A percentile compares a stretch with the other conserved stretches of the same genome.
Conservation (phyloP, 2,888 invertebrate species). For the Macrophya annulata region DNA sequence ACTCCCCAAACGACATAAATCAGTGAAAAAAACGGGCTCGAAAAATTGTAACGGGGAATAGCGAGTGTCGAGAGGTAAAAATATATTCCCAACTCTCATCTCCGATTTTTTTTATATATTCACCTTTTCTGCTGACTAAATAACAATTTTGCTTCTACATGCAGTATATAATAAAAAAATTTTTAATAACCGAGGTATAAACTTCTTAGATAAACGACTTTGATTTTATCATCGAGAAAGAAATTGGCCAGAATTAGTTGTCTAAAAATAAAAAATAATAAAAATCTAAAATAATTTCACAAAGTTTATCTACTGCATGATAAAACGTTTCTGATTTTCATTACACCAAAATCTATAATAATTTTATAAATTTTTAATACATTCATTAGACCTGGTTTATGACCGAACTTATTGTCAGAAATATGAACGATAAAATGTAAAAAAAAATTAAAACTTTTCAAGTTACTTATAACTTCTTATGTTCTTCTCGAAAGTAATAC, state of each 20-base stretch:
- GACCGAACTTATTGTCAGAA: neutral
- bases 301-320: too few species aligned
- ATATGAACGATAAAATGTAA: neutral
- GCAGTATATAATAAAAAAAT: neutral
- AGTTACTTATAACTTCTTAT: neutral
- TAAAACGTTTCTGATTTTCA: too few species aligned
- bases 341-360: neutral
- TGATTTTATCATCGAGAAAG: neutral
- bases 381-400: neutral
- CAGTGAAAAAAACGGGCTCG: slow-evolving; percentile 5
- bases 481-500: neutral
- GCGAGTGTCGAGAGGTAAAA: slow-evolving; percentile 11
- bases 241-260: neutral
- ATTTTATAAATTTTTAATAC: neutral
- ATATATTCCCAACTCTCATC: neutral
- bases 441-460: neutral
- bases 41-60: neutral
- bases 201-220: neutral
- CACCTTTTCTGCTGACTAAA: neutral
- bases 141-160: slow-evolving; percentile 6
- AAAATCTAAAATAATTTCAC: neutral
- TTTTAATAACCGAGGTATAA: neutral
- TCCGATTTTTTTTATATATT: neutral
- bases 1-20: slow-evolving; percentile 20
- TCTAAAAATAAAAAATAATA: neutral